Base-by-base conservation (phyloP, 2,888 invertebrate genomes). In the Periphyllus acericola region DNA sequence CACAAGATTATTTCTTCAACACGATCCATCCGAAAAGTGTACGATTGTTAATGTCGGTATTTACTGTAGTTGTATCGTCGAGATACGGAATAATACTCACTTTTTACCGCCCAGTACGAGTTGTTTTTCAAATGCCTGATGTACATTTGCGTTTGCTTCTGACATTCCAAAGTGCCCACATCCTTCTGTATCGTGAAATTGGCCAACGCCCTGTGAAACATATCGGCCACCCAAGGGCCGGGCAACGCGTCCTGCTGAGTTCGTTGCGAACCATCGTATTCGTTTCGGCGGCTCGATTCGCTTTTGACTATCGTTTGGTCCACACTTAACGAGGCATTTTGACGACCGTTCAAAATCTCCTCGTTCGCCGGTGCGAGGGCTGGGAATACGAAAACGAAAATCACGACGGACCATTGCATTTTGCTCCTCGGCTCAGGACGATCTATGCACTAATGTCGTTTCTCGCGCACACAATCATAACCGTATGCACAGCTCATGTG, bases 151-250 rank as follows among this genome's bases (percentile, higher is more conserved):
- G 84, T 84, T 9, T 84, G 84, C 17, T 46, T 72, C 19, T 34
- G 91, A 91, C 89, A 89, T 14, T 76, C 66, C 8, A 60, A 25
- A 6, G 46, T 25, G 25, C 76, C 66, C 25, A 40, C 29, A 32
- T 21, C 40, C 2, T 25, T 17, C 0, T 3, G 76, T 19, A 84
- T 17, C 32, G 68, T 84, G n/a, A 84, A 78, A 25, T 84, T 76
- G 14, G 46, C 25, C 60, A 84, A 46, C 8, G 76, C 66, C 8
- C 17, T 11, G 11, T 84, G 46, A 25, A 76, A 84, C 84, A 84
- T 17, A 8, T 84, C 76, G 17, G 76, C 60, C 60, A 66, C 66
- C 76, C 76, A 82, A 6, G 2, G 6, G 8, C 14, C 25, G 52
- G 82, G 82, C 46, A 82, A 32, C 14, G n/a, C 11, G 17, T 60